A percentile compares a stretch with the other conserved stretches of the same genome.
phyloP scores from a whole-genome alignment of 1,140 invertebrate genomes.

The Cydia amplana region DNA sequence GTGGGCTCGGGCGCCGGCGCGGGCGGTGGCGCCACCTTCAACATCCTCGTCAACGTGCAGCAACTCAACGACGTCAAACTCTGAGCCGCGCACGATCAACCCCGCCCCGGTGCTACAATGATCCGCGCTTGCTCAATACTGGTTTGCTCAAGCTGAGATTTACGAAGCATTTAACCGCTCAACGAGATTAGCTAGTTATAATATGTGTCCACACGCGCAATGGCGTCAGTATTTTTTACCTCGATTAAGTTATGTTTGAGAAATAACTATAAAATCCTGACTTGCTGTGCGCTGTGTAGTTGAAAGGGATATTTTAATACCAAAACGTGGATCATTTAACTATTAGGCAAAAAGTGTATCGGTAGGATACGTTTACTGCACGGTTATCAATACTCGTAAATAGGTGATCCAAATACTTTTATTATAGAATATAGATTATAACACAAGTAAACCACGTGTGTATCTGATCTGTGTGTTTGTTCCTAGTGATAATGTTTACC shows the following conservation, averaged over 20 bases:
- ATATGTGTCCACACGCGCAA: neutral
- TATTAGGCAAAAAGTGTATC: neutral
- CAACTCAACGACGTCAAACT: constrained; percentile 41
- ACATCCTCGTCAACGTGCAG: constrained; percentile 53
- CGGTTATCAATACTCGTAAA: neutral
- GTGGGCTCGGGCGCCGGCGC: constrained; percentile 12
- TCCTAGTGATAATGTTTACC: constrained; percentile 13
- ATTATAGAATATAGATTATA: neutral
- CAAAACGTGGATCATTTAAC: neutral
- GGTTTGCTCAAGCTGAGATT: constrained; percentile 26
- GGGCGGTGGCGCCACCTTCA: constrained; percentile 41
- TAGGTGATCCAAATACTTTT: neutral
- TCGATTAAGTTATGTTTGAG: constrained; percentile 1
- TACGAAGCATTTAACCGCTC: constrained; percentile 12
- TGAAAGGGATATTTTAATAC: neutral
- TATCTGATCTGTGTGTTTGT: neutral
- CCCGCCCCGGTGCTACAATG: neutral
- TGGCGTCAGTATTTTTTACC: neutral
- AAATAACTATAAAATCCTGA: neutral
- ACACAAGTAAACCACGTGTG: no score
- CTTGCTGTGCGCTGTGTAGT: neutral
- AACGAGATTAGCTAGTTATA: constrained; percentile 8
- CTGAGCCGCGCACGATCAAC: neutral
- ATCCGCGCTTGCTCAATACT: constrained; percentile 2
- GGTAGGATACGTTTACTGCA: neutral